Conservation (phyloP, 2,888 invertebrate species). For the Phrixothrix hirtus region DNA sequence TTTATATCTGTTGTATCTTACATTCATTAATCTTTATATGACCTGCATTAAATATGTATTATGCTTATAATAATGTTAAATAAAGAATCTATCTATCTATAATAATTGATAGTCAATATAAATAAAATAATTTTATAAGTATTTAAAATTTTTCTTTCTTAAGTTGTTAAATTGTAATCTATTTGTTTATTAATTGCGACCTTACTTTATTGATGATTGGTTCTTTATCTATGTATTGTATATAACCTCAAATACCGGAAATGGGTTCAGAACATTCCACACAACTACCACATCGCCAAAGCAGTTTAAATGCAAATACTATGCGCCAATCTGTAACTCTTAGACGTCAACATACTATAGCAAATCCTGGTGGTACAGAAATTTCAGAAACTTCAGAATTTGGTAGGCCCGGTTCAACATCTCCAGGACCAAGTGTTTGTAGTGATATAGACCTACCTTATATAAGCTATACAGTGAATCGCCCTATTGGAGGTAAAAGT, state of each 20-base stretch:
- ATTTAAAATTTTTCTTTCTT: too few relatives aligned
- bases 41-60: too few relatives aligned
- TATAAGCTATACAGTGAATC: conserved; percentile 86
- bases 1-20: too few relatives aligned
- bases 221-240: too few relatives aligned
- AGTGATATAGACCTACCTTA: conserved; percentile 89
- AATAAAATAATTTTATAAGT: too few relatives aligned
- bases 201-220: too few relatives aligned
- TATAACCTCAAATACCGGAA: conserved; percentile 15
- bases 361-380: conserved; percentile 50
- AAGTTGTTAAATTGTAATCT: too few relatives aligned
- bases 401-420: conserved; percentile 71
- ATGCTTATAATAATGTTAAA: too few relatives aligned
- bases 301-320: conserved; percentile 38
- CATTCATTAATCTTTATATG: too few relatives aligned
- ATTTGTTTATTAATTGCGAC: too few relatives aligned
- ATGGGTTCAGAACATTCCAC: conserved; percentile 57
- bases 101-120: too few relatives aligned
- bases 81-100: too few relatives aligned
- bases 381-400: conserved; percentile 46
- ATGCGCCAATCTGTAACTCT: conserved; percentile 40
- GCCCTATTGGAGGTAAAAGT: conserved; percentile 85
- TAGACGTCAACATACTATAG: conserved; percentile 54
- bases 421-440: conserved; percentile 86
- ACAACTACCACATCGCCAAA: conserved; percentile 41